phyloP scores from a whole-genome alignment of 2,113 vertebrate species.

The Motacilla alba region DNA sequence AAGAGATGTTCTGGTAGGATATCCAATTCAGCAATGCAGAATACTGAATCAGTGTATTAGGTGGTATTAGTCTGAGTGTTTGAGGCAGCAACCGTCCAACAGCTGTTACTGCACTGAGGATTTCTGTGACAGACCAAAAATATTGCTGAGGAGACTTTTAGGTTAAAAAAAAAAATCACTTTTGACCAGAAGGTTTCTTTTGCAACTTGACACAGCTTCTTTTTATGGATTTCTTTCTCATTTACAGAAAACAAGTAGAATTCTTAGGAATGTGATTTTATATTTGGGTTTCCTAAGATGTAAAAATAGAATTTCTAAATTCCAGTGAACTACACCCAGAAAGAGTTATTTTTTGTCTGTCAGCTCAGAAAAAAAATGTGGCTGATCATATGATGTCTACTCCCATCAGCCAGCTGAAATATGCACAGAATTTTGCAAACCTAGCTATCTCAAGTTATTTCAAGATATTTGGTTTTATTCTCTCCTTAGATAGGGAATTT shows the following conservation, averaged over 20 bases:
- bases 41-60: background rate
- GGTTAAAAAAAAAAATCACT: background rate
- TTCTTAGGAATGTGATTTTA: background rate
- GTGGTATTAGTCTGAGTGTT: background rate
- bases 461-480: background rate
- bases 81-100: background rate
- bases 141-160: background rate
- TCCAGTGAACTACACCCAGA: background rate
- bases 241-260: background rate
- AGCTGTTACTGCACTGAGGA: background rate
- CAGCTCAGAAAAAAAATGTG: background rate
- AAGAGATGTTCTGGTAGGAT: background rate
- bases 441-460: background rate
- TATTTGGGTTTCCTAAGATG: background rate
- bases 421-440: background rate
- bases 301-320: background rate
- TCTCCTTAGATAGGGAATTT: background rate
- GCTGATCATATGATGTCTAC: background rate
- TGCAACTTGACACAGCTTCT: background rate
- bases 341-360: background rate
- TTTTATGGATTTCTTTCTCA: background rate
- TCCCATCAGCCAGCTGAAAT: conserved; percentile 2
- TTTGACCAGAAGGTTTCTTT: background rate
- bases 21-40: background rate
- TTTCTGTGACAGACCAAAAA: background rate